A percentile compares a stretch with the other conserved stretches of the same genome.
These are phyloP conservation scores for Vultur gryphus DNA, from an alignment of 2,797 vertebrate genomes.

Conservation along the genomic window DNA sequence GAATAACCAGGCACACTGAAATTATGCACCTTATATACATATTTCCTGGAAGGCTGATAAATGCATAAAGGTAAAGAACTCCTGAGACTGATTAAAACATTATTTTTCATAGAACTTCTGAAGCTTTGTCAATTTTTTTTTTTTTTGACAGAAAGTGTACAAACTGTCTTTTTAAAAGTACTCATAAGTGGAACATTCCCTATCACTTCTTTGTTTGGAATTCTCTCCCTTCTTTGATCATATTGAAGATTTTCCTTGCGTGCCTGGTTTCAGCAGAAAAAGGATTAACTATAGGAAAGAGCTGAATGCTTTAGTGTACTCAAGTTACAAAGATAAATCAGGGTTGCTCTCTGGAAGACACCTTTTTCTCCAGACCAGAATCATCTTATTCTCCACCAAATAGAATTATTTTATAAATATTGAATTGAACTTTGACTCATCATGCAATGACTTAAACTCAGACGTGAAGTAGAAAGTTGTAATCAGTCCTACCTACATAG, in stretches of 20 bases:
- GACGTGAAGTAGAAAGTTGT: neutral
- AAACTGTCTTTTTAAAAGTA: neutral
- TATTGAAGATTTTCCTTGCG: neutral
- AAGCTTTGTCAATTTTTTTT: neutral
- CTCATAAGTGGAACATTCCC: neutral
- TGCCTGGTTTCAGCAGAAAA: neutral
- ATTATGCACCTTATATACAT: neutral
- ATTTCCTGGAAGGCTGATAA: neutral
- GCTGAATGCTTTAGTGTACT: neutral
- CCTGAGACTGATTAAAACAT: neutral
- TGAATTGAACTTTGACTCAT: neutral
- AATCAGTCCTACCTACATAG: neutral
- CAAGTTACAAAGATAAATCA: rapidly evolving
- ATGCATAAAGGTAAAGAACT: neutral
- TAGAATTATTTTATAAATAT: neutral
- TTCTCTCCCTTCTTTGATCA: neutral
- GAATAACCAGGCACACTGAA: neutral
- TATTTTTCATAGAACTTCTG: neutral
- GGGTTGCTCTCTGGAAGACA: neutral
- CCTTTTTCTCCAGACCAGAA: neutral
- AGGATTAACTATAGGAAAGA: neutral
- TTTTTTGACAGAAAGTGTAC: neutral
- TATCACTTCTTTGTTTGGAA: neutral
- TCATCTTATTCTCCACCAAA: neutral
- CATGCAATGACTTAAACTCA: neutral